Evolutionary conservation across 2,888 invertebrate species (phyloP).

Genomic region (Nomada lathburiana): DNA sequence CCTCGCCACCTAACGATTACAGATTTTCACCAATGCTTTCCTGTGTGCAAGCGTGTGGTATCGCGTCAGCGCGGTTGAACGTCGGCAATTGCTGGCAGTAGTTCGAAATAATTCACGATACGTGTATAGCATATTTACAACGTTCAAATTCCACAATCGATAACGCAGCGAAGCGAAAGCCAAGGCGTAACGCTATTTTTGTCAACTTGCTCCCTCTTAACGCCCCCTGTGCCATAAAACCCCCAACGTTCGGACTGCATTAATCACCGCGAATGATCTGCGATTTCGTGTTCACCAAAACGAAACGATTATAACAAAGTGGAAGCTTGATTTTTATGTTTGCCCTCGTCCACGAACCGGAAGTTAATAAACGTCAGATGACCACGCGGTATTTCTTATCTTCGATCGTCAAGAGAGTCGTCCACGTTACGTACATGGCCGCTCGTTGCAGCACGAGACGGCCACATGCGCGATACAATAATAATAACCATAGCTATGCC

Average conservation of each 20-base stretch:
- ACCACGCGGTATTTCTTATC: constrained; percentile 3
- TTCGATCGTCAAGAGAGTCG: constrained; percentile 55
- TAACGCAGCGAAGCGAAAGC: constrained; percentile 10
- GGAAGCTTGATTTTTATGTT: neutral
- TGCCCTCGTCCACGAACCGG: neutral
- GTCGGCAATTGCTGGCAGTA: constrained; percentile 34
- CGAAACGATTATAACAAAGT: neutral
- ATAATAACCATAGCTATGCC: constrained; percentile 28
- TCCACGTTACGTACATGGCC: constrained; percentile 4
- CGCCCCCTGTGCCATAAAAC: neutral
- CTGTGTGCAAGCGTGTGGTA: neutral
- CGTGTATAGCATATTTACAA: constrained; percentile 9
- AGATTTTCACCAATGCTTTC: neutral
- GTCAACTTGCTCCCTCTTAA: constrained; percentile 10
- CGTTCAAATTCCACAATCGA: constrained; percentile 39
- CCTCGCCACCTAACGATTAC: too few relatives aligned
- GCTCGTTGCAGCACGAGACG: constrained; percentile 14
- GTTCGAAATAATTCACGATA: constrained; percentile 24
- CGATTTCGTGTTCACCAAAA: neutral
- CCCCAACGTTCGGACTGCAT: neutral
- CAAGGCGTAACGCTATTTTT: constrained; percentile 28
- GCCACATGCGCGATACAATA: constrained; percentile 20
- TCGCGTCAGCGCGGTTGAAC: neutral
- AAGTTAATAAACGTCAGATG: constrained; percentile 5
- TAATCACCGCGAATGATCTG: neutral